Base-by-base conservation (phyloP, 2,888 invertebrate species). In the Amphipoea lucens region DNA sequence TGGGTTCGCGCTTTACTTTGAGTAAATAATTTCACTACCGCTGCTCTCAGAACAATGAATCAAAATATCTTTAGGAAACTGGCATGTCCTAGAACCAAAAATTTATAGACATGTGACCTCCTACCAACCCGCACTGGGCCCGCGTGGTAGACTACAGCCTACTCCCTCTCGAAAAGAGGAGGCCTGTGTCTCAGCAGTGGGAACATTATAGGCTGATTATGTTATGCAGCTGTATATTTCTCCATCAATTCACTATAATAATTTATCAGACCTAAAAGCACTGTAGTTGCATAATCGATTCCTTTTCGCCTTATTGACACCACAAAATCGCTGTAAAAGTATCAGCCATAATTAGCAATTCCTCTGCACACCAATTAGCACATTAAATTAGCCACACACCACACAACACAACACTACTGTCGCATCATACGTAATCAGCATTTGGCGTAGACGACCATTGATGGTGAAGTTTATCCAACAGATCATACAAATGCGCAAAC, bases 401-500 rank as follows among this genome's bases (percentile, higher is more conserved):
- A 68, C 78, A 68, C 42, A 6, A 79, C 40, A 54, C 40, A 60
- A 48, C 36, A 54, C 17, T 77, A 29, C 7, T 79, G 29, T 83
- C 78, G 74, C 73, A 68, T 77, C 36, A 11, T 2, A 74, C 69
- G 51, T 77, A 48, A 60, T 48, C 75, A 85, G 66, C 66, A n/a
- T 45, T 87, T 51, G 79, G 67, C 88, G 74, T 76, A 68, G 81
- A 79, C 73, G 76, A 81, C 85, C 85, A 85, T 85, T 85, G 87
- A 85, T 79, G 68, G 60, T 76, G 42, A 76, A 78, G 73, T 74
- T 82, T 36, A 72, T 78, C 70, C 14, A 91, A 57, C 84, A 98
- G 97, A 95, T 98, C n/a, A 98, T 98, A 82, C 97, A 97, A 86
- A 97, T 97, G 72, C 97, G 97, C 83, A 98, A 98, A 88, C 96